These are phyloP conservation scores for Phoenicopterus ruber DNA, from an alignment of 2,113 vertebrate species.

Conservation along the genomic window DNA sequence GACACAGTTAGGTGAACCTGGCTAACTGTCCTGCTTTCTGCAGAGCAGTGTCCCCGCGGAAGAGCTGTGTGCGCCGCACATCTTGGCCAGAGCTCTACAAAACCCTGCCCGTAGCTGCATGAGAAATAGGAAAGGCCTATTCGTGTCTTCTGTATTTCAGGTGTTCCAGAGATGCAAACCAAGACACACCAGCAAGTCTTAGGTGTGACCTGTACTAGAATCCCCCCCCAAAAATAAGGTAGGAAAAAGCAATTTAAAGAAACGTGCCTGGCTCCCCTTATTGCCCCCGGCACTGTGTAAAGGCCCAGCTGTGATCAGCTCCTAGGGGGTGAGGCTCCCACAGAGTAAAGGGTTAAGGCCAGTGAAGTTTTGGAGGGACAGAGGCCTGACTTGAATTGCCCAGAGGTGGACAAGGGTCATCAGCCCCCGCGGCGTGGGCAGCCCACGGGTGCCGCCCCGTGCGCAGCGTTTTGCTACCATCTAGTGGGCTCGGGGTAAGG, in stretches of 20 bases:
- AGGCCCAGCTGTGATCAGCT: background rate
- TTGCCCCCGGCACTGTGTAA: rapidly evolving
- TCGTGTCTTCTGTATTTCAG: background rate
- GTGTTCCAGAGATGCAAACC: background rate
- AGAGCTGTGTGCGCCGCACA: background rate
- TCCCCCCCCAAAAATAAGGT: background rate
- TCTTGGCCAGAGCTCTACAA: background rate
- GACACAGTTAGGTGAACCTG: background rate
- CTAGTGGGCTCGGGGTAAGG: background rate
- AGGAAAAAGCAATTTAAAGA: background rate
- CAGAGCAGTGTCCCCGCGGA: background rate
- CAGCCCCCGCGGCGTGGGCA: too few species aligned
- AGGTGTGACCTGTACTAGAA: background rate
- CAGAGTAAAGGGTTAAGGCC: background rate
- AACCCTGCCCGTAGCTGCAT: background rate
- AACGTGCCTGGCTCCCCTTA: background rate
- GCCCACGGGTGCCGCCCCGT: background rate
- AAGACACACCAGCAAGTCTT: background rate
- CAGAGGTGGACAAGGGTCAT: rapidly evolving
- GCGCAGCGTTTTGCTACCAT: constrained; percentile 32
- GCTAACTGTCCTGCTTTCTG: background rate
- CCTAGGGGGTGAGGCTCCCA: background rate
- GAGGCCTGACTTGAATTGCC: rapidly evolving
- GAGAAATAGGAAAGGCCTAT: background rate
- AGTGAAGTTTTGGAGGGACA: too few species aligned